Percentiles rank a stretch among this genome's conserved stretches.
Evolutionary conservation across 2,888 invertebrate genomes (phyloP).

Genomic region (Ischnura elegans): DNA sequence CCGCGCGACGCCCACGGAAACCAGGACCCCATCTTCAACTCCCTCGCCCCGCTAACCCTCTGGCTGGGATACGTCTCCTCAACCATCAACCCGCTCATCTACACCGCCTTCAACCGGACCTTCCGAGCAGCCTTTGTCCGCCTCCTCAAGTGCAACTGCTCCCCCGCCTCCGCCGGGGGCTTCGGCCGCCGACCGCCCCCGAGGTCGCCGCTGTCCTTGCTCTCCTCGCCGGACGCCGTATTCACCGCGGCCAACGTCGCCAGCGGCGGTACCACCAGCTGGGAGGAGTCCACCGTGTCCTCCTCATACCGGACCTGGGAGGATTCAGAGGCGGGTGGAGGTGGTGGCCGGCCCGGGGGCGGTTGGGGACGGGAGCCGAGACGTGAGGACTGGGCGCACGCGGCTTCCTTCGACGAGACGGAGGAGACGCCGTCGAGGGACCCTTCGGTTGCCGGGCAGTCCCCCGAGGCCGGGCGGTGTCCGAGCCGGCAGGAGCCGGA

Average conservation of each 20-base stretch:
- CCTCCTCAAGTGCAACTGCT: slow-evolving; percentile 86
- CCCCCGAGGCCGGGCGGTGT: not conserved
- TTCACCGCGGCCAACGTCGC: not conserved
- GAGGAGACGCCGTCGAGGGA: not conserved
- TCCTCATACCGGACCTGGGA: not conserved
- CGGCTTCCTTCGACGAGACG: slow-evolving; percentile 32
- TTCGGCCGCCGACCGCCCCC: slow-evolving; percentile 70
- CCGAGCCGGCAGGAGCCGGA: not conserved
- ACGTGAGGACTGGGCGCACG: slow-evolving; percentile 8
- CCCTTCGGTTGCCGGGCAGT: not conserved
- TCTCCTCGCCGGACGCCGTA: slow-evolving; percentile 34
- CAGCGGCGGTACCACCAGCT: not conserved
- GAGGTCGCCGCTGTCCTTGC: not conserved
- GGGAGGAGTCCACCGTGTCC: slow-evolving; percentile 6
- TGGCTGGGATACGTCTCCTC: slow-evolving; percentile 97
- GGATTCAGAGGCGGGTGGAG: not conserved
- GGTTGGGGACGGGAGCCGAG: not conserved
- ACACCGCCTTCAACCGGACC: slow-evolving; percentile 94
- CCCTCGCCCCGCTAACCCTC: slow-evolving; percentile 76
- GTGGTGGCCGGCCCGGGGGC: not conserved
- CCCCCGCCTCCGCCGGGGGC: slow-evolving; percentile 34
- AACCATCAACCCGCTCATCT: slow-evolving; percentile 96
- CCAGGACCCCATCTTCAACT: slow-evolving; percentile 69
- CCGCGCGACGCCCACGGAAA: slow-evolving; percentile 85
- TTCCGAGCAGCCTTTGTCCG: slow-evolving; percentile 92